Conservation (phyloP, 2,113 vertebrate genomes). For the Entomyzon cyanotis region DNA sequence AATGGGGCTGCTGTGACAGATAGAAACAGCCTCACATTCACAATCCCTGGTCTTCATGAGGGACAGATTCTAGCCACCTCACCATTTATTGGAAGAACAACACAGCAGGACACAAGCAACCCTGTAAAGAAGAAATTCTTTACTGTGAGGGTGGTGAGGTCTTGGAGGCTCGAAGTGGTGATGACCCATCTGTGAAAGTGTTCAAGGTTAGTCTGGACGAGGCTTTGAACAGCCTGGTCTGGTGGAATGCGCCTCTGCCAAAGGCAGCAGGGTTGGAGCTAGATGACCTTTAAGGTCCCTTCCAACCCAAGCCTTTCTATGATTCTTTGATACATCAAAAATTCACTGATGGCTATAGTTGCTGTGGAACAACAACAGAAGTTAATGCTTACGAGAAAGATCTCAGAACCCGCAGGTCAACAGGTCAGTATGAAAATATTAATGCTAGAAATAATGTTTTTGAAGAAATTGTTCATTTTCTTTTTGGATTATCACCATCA, state of each 20-base stretch:
- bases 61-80: neutral
- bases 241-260: neutral
- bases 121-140: neutral
- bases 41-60: neutral
- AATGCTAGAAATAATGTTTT: neutral
- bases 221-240: neutral
- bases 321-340: neutral
- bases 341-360: neutral
- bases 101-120: neutral
- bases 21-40: neutral
- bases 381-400: neutral
- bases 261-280: neutral
- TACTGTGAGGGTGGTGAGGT: too few species aligned
- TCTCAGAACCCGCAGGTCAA: neutral
- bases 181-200: fast-evolving
- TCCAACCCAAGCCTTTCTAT: neutral
- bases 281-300: neutral
- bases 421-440: neutral
- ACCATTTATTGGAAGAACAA: neutral
- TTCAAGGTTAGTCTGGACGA: neutral
- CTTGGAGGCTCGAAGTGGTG: too few species aligned
- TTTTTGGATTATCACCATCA: neutral
- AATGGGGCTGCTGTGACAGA: fast-evolving
- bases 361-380: neutral
- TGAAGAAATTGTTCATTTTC: neutral